phyloP scores from a whole-genome alignment of 2,113 vertebrate genomes.

The Tupaia tana region DNA sequence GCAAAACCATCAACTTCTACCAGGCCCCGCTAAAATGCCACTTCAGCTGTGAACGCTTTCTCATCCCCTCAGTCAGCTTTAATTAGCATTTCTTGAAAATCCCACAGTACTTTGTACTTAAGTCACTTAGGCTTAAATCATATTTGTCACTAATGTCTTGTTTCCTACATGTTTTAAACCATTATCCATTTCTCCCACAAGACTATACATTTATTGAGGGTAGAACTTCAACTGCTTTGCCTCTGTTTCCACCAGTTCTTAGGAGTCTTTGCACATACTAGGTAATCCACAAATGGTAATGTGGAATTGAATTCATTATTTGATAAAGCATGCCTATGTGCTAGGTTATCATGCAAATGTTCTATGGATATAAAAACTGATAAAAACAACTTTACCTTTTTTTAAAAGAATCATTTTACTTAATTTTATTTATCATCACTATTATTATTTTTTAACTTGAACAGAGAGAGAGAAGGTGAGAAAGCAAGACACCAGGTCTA shows the following conservation, averaged over 20 bases:
- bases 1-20: not conserved
- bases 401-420: too few species aligned
- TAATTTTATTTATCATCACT: too few species aligned
- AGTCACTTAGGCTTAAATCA: conserved; percentile 18
- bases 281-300: not conserved
- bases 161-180: not conserved
- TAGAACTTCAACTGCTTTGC: not conserved
- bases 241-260: not conserved
- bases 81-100: not conserved
- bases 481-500: too few species aligned
- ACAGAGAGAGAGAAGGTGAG: too few species aligned
- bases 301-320: not conserved
- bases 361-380: not conserved
- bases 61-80: not conserved
- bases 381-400: not conserved
- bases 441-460: too few species aligned
- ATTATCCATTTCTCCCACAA: not conserved
- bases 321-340: not conserved
- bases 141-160: not conserved
- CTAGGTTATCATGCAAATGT: not conserved
- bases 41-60: not conserved
- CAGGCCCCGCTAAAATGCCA: not conserved
- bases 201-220: not conserved
- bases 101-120: not conserved
- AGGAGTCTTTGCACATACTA: not conserved